Percentiles rank a stretch among this genome's conserved stretches.
These are phyloP conservation scores for Sterna hirundo DNA, from an alignment of 2,113 vertebrate genomes.

Conservation along the genomic window DNA sequence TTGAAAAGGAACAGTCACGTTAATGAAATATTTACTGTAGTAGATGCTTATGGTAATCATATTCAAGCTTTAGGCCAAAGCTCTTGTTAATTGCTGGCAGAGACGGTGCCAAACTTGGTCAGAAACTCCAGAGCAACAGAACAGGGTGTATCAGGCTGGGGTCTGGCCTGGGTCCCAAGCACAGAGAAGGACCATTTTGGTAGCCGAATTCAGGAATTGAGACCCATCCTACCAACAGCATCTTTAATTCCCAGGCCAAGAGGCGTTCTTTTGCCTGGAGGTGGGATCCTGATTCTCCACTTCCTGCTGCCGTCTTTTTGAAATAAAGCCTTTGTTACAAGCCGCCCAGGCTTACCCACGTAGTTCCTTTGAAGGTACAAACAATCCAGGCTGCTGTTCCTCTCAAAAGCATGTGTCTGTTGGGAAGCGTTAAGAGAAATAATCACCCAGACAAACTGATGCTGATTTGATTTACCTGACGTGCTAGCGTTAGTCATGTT, in stretches of 20 bases:
- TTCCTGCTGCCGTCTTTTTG: slow-evolving; percentile 4
- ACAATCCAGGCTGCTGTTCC: neutral
- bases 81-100: neutral
- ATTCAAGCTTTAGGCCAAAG: neutral
- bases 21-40: neutral
- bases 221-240: neutral
- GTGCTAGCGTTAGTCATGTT: neutral
- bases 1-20: neutral
- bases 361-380: neutral
- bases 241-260: neutral
- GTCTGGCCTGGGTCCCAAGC: neutral
- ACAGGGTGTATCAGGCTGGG: neutral
- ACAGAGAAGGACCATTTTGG: neutral
- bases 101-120: neutral
- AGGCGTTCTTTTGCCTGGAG: neutral
- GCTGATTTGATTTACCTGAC: neutral
- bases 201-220: neutral
- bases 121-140: neutral
- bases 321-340: neutral
- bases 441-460: neutral
- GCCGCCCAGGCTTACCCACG: neutral
- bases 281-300: neutral
- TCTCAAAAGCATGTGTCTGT: neutral
- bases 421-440: neutral
- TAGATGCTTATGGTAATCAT: neutral